phyloP scores from a whole-genome alignment of 2,113 vertebrate species.

The Acinonyx jubatus region DNA sequence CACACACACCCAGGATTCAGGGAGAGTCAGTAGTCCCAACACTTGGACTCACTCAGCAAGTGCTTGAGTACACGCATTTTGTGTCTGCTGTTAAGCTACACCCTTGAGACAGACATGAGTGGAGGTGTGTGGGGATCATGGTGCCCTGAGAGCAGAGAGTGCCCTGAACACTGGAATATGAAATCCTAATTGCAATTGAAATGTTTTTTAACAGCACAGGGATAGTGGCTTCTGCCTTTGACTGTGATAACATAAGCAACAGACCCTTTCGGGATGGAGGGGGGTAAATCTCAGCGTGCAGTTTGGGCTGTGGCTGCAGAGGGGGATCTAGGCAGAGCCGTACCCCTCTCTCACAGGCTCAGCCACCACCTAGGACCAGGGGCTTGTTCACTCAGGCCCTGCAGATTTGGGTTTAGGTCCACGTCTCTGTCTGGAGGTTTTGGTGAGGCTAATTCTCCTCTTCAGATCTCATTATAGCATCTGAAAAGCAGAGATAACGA shows the following conservation, averaged over 20 bases:
- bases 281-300: not conserved
- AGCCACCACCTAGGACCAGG: fast-evolving
- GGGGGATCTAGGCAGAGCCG: not conserved
- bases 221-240: not conserved
- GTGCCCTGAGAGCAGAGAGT: not conserved
- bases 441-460: not conserved
- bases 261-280: not conserved
- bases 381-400: not conserved
- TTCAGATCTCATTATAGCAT: not conserved
- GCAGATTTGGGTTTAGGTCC: no score
- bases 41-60: not conserved
- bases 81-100: no score
- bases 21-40: not conserved
- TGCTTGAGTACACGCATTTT: not conserved
- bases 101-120: not conserved
- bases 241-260: not conserved
- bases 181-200: not conserved
- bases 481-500: not conserved
- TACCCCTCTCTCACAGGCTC: not conserved
- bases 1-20: fast-evolving
- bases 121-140: not conserved
- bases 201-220: not conserved
- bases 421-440: not conserved
- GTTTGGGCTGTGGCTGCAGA: not conserved
- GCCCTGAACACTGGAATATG: not conserved